Evolutionary conservation across 2,113 vertebrate species (phyloP), one percentile per base, ranked within the genome.

Genomic region (Ancistrus triradiatus): DNA sequence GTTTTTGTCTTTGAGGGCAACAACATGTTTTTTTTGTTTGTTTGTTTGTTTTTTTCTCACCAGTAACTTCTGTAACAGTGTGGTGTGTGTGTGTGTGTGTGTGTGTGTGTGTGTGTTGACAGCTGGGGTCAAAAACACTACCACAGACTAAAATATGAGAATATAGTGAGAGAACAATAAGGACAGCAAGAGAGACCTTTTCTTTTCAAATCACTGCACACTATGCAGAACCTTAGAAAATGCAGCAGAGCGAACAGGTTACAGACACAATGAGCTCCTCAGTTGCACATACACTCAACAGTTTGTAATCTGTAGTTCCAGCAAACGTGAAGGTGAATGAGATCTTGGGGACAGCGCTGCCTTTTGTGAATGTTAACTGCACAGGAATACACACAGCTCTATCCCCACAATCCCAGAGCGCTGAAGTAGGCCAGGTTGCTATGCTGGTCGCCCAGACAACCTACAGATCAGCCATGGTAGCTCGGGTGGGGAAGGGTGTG

Each of bases 371-470:
- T 40, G 3, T 58, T 49, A 52, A 61, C 72, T 57, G 17, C 46
- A 52, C 33, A 69, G 61, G 66, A 74, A 74, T 69, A 56, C 56
- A 38, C 66, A 42, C 61, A 4, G 56, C 43, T 25, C 28, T 33
- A 60, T 58, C 62, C 15, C 17, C 24, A 40, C 68, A 58, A 61
- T 58, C 57, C 66, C 57, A 52, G 38, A 51, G 49, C 33, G 18
- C 33, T 51, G 27, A 68, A 69, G 51, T 71, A 65, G 28, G 64
- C 49, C 66, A 47, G 59, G 67, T 72, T 70, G 68, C 66, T 59
- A 59, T 75, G 69, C 57, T 18, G 62, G 73, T 56, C 40, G 63
- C 75, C 74, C 47, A 68, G 75, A 70, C 75, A 77, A 77, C 75
- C 64, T 58, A 17, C 40, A 25, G 47, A 35, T 49, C 50, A 38